A percentile compares a stretch with the other conserved stretches of the same genome.
phyloP scores from a whole-genome alignment of 2,888 invertebrate genomes.

The Hemaris fuciformis region DNA sequence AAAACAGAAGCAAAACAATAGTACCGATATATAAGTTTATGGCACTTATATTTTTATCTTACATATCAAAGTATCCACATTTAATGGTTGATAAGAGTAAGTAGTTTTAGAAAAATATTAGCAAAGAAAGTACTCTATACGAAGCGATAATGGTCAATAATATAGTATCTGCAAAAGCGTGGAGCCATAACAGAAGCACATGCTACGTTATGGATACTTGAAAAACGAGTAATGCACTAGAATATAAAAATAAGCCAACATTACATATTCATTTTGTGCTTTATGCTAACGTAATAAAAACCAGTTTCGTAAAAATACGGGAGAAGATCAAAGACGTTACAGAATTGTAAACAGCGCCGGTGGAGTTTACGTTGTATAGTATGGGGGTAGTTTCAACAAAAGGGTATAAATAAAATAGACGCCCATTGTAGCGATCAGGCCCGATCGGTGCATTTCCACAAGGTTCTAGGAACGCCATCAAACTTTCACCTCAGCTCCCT shows the following conservation, averaged over 20 bases:
- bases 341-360: not conserved
- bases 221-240: conserved; percentile 29
- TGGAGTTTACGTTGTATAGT: conserved; percentile 9
- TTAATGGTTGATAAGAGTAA: not conserved
- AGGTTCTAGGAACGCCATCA: conserved; percentile 42
- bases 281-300: not conserved
- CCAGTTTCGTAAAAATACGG: not conserved
- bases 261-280: not conserved
- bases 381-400: conserved; percentile 36
- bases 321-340: not conserved
- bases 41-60: not conserved
- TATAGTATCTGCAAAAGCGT: conserved; percentile 23
- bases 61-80: not conserved
- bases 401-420: conserved; percentile 40
- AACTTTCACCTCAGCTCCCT: conserved; percentile 61
- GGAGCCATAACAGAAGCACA: conserved; percentile 28
- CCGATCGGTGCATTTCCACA: conserved; percentile 34
- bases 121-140: conserved; percentile 3
- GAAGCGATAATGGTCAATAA: conserved; percentile 18
- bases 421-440: conserved; percentile 35
- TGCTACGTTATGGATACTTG: conserved; percentile 31
- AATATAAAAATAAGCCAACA: conserved; percentile 27
- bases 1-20: no score
- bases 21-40: not conserved
- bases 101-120: conserved; percentile 3